These are phyloP conservation scores for Vultur gryphus DNA, from an alignment of 2,797 vertebrate species.

Conservation along the genomic window DNA sequence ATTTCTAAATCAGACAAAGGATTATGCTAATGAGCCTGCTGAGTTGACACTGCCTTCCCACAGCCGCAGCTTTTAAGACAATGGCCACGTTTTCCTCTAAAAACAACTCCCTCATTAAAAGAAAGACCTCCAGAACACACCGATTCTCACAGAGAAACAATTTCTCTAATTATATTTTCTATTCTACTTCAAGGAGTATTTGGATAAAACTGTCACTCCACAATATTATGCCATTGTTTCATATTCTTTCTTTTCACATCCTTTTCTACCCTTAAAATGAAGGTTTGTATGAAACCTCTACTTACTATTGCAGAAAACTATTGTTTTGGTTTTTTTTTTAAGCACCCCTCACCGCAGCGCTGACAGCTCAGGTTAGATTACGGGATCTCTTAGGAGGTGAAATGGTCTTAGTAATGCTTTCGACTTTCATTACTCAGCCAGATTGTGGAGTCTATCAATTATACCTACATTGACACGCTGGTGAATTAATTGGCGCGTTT, in stretches of 20 bases:
- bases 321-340: neutral
- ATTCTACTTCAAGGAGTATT: neutral
- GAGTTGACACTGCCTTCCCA: neutral
- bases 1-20: neutral
- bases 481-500: conserved; percentile 75
- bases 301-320: neutral
- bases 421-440: conserved; percentile 74
- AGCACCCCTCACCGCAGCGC: neutral
- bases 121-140: neutral
- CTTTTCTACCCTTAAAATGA: neutral
- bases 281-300: neutral
- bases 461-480: conserved; percentile 70
- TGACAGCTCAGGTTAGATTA: conserved; percentile 31
- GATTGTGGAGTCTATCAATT: conserved; percentile 81
- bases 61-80: neutral
- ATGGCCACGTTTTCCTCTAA: neutral
- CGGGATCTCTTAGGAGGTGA: conserved; percentile 22
- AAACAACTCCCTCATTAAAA: neutral
- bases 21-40: neutral
- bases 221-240: neutral
- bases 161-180: neutral
- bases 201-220: neutral
- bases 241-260: neutral
- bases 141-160: neutral
- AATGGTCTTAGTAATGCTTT: conserved; percentile 58